Evolutionary conservation across 2,888 invertebrate species (phyloP), one percentile per base, ranked within the genome.

Genomic region (Lacanobia wlatinum): DNA sequence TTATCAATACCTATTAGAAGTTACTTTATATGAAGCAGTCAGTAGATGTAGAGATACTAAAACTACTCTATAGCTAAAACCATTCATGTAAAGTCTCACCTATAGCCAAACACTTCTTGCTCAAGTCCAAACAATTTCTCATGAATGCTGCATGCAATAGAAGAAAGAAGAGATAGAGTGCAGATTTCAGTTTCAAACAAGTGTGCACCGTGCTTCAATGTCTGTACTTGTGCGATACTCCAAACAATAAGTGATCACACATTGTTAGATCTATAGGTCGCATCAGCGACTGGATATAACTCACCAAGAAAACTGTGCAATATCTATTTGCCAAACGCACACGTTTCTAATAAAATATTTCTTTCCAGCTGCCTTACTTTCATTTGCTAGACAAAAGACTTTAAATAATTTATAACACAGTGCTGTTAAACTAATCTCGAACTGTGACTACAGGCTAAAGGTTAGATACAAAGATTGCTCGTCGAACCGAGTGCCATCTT

Each of bases 91-190:
- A 86, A 80, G 84, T 91, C 95, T 96, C 93, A 97, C 97, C 97
- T 97, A 97, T 96, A 97, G 95, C 97, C 97, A 97, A 97, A 97
- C 89, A 97, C 97, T 94, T 97, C 97, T 96, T 97, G 97, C 93
- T 97, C 97, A 96, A 98, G 97, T 97, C 98, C 98, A 97, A 98
- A 98, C 89, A 98, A 97, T 96, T 97, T 97, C 95, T 98, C 98
- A 96, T 97, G 97, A 95, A 97, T 97, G 97, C 98, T 98, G 97
- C 97, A 97, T 97, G 97, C 97, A 97, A 97, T 94, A 93, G 93
- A 95, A 95, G 93, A 94, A 83, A 93, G 94, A 92, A 93, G 91
- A 93, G 90, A 94, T 94, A 96, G 94, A 95, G 96, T 95, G 96
- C 95, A 92, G 90, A 92, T 90, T 88, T 90, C 85, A 90, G 83